Evolutionary conservation across 2,888 invertebrate genomes (phyloP), one percentile per base, ranked within the genome.

Genomic region (Ernsta delagoae): DNA sequence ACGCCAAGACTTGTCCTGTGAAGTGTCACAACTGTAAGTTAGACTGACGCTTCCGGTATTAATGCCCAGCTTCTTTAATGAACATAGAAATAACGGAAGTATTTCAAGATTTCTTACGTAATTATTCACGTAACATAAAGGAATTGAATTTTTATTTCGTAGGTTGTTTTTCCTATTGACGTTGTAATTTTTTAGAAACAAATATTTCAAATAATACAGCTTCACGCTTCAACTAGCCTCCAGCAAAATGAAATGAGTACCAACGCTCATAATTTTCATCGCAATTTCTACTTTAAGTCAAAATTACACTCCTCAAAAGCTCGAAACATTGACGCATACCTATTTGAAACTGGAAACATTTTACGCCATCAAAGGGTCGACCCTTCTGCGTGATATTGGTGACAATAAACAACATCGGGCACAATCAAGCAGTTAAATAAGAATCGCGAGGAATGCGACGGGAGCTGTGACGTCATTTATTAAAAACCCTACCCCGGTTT

Each of bases 341-440:
- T 12, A 45, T 60, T 60, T 11, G 24, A 45, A 45, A 45, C 45
- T 31, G 11, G 31, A 45, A 60, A 45, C 48, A 48, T 61, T 61
- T 60, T 24, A 11, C 50, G 62, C 50, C 50, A 59, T 70, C 59
- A 64, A 53, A 72, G 71, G 70, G 71, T 61, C 69, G 73, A 71
- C 74, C 74, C 75, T 73, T 50, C 50, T 78, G 75, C 75, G 79
- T 82, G 85, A 89, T 88, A 88, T 88, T 82, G 83, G 86, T 84
- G 87, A 86, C 89, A 86, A 90, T 91, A 90, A 90, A 90, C 89
- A 90, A 90, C 88, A 78, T 74, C 79, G 77, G 76, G 83, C 75
- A 84, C 90, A 90, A 91, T 91, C 90, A 88, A 87, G 86, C 87
- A 88, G 88, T 89, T 88, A 89, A 87, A 89, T 86, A 89, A 86